Evolutionary conservation across 2,113 vertebrate genomes (phyloP).

Genomic region (Nanorana parkeri): DNA sequence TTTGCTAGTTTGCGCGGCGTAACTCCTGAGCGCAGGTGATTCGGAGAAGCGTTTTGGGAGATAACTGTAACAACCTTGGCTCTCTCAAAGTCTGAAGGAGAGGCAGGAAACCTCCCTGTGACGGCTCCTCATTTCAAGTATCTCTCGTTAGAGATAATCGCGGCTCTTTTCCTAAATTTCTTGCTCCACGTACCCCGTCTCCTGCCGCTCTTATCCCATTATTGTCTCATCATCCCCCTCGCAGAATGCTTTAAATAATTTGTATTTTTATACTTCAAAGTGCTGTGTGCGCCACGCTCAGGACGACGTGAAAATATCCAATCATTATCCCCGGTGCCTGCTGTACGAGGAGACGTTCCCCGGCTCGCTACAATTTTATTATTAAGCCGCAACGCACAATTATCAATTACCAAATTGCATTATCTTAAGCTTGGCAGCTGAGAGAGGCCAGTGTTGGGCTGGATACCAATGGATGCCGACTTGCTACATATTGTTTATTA

Average conservation of each 20-base stretch:
- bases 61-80: slow-evolving; percentile 30
- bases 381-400: too few species aligned
- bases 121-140: slow-evolving; percentile 31
- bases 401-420: background rate
- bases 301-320: background rate
- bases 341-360: background rate
- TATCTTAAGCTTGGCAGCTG: background rate
- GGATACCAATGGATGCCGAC: background rate
- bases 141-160: slow-evolving; percentile 39
- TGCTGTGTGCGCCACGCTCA: background rate
- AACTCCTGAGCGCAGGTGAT: background rate
- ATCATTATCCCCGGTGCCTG: background rate
- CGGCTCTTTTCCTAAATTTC: slow-evolving; percentile 18
- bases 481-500: too few species aligned
- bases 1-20: too few species aligned
- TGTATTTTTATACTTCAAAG: slow-evolving; percentile 46
- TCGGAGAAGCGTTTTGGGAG: background rate
- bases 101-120: slow-evolving; percentile 6
- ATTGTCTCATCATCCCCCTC: slow-evolving; percentile 32
- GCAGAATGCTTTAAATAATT: slow-evolving; percentile 29
- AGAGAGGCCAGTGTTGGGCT: background rate
- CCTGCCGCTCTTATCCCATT: slow-evolving; percentile 45
- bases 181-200: background rate
- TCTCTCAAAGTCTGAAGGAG: background rate
- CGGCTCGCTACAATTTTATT: too few species aligned